Base-by-base conservation (phyloP, 2,113 vertebrate species). In the Astatotilapia flaviijosephi region DNA sequence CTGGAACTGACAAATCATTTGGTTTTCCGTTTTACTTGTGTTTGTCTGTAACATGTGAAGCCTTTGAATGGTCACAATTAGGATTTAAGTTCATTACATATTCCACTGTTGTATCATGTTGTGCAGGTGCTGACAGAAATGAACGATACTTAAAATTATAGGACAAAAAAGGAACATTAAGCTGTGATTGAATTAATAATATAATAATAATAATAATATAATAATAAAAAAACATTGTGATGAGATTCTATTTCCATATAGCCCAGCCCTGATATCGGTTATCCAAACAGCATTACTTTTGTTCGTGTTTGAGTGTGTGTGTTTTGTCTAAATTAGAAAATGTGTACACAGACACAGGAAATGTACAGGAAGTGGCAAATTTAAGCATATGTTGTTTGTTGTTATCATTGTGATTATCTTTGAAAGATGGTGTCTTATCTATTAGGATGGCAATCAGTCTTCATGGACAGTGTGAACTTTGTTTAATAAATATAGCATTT, bases 31-130 rank as follows among this genome's bases (percentile, higher is more conserved):
- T 35, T 62, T 35, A 62, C 31, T 62, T 35, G 31, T 62, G 58
- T 0, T 62, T 2, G 6, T 62, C 31, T 12, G 17, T 35, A 62
- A n/a, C 58, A 62, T 1, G 31, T 62, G 31, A 2, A n/a, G 60
- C 17, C 31, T 65, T 35, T 65, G 60, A 35, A n/a, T 65, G 31
- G 31, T n/a, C 31, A n/a, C 6, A 65, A n/a, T 35, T 65, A n/a
- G 17, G 6, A 7, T 65, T 5, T 12, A 35, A 65, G 17, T 65
- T 35, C 6, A 65, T 65, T 65, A 12, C 10, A n/a, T 65, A 2
- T 12, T 2, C 17, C 2, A 1, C 31, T 12, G 60, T 0, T n/a
- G 9, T 65, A n/a, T 65, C 17, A 12, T 35, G 17, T 3, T 65
- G 60, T 12, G 9, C 60, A 65, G 65, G 35, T 35, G 35, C 60